phyloP scores from a whole-genome alignment of 2,888 invertebrate genomes.

The Resseliella maxima region DNA sequence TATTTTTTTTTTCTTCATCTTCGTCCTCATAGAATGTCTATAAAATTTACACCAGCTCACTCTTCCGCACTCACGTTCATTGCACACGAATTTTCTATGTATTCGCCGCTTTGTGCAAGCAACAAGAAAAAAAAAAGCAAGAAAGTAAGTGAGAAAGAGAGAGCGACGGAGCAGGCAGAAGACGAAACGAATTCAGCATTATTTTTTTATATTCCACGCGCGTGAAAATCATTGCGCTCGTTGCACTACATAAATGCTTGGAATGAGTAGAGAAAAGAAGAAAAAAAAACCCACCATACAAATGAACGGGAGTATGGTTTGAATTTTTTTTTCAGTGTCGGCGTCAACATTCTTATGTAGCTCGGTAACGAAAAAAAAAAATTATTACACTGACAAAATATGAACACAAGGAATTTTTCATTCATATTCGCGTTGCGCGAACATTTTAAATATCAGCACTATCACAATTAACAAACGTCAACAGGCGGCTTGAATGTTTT shows the following conservation, averaged over 20 bases:
- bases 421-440: not conserved
- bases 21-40: slow-evolving; percentile 27
- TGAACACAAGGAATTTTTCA: slow-evolving; percentile 39
- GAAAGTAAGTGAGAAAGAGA: not conserved
- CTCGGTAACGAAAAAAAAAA: not conserved
- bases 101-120: not conserved
- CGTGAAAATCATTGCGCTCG: slow-evolving; percentile 47
- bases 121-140: not conserved
- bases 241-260: slow-evolving; percentile 45
- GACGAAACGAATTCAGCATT: slow-evolving; percentile 45
- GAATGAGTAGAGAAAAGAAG: not conserved
- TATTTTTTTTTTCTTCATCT: not conserved
- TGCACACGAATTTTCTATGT: slow-evolving; percentile 19
- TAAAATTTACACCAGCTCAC: slow-evolving; percentile 45
- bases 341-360: slow-evolving; percentile 2
- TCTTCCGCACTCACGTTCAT: slow-evolving; percentile 40
- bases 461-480: not conserved
- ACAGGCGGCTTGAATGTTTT: not conserved
- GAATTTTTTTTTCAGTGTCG: not conserved
- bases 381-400: not conserved
- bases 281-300: not conserved
- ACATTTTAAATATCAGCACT: not conserved
- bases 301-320: not conserved
- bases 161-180: slow-evolving; percentile 3
- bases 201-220: slow-evolving; percentile 20